Percentiles rank a stretch among this genome's conserved stretches.
These are phyloP conservation scores for Beaufortia kweichowensis DNA, from an alignment of 2,113 vertebrate species.

Conservation along the genomic window DNA sequence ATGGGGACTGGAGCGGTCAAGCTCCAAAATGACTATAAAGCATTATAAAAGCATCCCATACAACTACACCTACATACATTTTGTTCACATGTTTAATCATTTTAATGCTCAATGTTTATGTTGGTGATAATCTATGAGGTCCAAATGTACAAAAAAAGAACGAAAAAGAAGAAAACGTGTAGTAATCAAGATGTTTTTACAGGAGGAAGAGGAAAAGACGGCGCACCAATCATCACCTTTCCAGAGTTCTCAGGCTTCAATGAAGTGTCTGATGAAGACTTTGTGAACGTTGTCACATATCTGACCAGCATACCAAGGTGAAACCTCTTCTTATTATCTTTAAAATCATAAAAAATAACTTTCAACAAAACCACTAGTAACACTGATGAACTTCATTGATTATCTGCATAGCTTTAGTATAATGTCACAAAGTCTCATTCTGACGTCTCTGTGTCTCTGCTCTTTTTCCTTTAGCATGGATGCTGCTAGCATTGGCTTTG, in stretches of 20 bases:
- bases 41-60: no score
- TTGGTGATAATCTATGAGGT: background rate
- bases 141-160: background rate
- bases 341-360: background rate
- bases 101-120: no score
- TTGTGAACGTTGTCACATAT: constrained; percentile 91
- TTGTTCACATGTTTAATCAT: no score
- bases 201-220: constrained; percentile 92
- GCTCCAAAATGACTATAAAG: no score
- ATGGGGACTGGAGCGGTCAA: no score
- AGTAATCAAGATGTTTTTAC: constrained; percentile 25
- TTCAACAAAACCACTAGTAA: background rate
- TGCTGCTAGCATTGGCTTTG: constrained; percentile 92
- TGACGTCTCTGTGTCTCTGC: constrained; percentile 4
- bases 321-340: constrained; percentile 29
- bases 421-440: no score
- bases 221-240: constrained; percentile 91
- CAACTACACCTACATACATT: no score
- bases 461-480: constrained; percentile 78
- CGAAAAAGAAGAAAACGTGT: background rate
- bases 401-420: no score
- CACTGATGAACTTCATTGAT: no score
- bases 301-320: constrained; percentile 95
- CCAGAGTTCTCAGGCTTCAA: constrained; percentile 88
- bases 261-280: constrained; percentile 89